Evolutionary conservation across 2,113 vertebrate species (phyloP), one percentile per base, ranked within the genome.

Genomic region (Piliocolobus tephrosceles): DNA sequence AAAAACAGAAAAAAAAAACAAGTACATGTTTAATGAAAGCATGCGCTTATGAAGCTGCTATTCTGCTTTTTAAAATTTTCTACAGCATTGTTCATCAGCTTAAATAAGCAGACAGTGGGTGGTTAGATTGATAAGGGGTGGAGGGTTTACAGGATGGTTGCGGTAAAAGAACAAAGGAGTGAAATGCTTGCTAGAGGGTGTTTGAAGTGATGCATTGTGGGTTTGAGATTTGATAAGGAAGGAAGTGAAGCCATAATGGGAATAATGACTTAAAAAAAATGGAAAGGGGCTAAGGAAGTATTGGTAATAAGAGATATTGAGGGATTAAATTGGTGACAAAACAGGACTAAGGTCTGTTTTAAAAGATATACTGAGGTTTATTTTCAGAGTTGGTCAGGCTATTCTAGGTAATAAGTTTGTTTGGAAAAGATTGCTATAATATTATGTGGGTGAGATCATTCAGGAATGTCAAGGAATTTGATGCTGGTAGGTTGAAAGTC

Each of bases 361-460:
- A 40, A 80, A 90, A 76, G 20, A 58, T 95, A 58, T 55, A 58
- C 20, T 66, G 35, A 91, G 22, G 66, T 55, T 91, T 88, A 76
- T 85, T 93, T 97, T 95, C 30, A 75, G 81, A 45, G 14, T 93
- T 88, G 32, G 25, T 93, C 43, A 88, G 75, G 3, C 43, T 94
- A 12, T 93, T 85, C 38, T 38, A 68, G 40, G 68, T 75, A 84
- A 0, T 83, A 88, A 91, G 30, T 82, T 92, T 25, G 30, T 94
- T 86, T 95, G 52, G 66, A 92, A 83, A 83, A 79, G 5, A 85
- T 66, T 52, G 30, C 72, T 75, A 45, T 89, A 73, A 55, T 93
- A 9, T 92, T 91, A 94, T 87, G 25, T 96, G n/a, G 64, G 38
- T 91, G 38, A 96, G 8, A 61, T 72, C 73, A 73, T 90, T 85